A percentile compares a stretch with the other conserved stretches of the same genome.
Conservation (phyloP, 2,888 invertebrate genomes). For the Siphlonurus alternatus region DNA sequence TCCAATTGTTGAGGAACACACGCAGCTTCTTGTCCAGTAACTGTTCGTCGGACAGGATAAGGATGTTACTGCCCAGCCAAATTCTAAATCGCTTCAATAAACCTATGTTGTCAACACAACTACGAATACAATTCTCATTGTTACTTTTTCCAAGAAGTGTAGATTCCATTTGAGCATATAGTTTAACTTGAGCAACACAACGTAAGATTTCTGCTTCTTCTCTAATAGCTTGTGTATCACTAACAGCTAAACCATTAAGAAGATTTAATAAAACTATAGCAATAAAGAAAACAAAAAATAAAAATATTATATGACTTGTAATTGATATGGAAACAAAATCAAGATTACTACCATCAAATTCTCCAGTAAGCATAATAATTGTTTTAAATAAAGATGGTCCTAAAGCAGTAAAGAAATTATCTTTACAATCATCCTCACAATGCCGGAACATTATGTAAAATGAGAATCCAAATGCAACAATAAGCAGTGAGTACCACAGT, state of each 20-base stretch:
- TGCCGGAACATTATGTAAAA: slow-evolving; percentile 61
- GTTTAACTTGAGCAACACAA: slow-evolving; percentile 49
- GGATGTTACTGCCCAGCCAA: slow-evolving; percentile 35
- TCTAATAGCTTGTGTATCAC: slow-evolving; percentile 58
- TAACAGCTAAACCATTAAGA: slow-evolving; percentile 69
- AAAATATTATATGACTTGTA: slow-evolving; percentile 56
- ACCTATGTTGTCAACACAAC: slow-evolving; percentile 7
- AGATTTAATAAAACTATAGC: slow-evolving; percentile 69
- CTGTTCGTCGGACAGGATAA: slow-evolving; percentile 42
- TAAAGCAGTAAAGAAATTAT: slow-evolving; percentile 47
- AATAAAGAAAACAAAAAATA: slow-evolving; percentile 65
- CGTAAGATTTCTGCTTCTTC: slow-evolving; percentile 64
- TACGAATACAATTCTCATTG: background rate
- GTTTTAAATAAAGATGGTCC: slow-evolving; percentile 62
- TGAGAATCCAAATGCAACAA: slow-evolving; percentile 64
- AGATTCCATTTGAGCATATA: slow-evolving; percentile 57
- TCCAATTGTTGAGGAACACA: background rate
- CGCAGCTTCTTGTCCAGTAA: background rate
- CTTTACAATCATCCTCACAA: slow-evolving; percentile 19
- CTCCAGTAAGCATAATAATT: slow-evolving; percentile 72
- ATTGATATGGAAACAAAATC: slow-evolving; percentile 51
- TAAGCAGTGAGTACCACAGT: slow-evolving; percentile 60
- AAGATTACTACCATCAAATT: slow-evolving; percentile 63
- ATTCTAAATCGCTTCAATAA: slow-evolving; percentile 12
- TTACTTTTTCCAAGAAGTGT: slow-evolving; percentile 36